Conservation (phyloP, 2,888 invertebrate genomes). For the Tubulanus polymorphus region DNA sequence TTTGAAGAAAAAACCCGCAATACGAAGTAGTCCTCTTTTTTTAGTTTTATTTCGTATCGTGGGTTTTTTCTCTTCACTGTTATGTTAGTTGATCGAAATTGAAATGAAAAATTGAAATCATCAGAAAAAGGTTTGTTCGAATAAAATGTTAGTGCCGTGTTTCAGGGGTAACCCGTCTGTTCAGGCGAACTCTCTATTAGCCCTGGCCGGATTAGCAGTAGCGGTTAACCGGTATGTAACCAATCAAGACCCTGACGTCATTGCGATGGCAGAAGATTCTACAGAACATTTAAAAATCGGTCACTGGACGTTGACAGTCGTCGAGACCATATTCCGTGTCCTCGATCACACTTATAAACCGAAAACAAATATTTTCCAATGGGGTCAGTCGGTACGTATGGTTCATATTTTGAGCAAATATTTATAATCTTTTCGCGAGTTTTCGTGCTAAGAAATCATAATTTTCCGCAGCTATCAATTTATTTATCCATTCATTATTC, state of each 20-base stretch:
- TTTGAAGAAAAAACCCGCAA: too few relatives aligned
- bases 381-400: too few relatives aligned
- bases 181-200: constrained; percentile 41
- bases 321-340: constrained; percentile 37
- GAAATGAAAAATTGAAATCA: too few relatives aligned
- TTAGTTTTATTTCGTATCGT: not conserved
- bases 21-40: not conserved
- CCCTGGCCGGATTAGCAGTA: constrained; percentile 33
- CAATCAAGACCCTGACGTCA: constrained; percentile 24
- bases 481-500: too few relatives aligned
- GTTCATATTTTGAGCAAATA: too few relatives aligned
- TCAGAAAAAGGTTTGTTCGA: too few relatives aligned
- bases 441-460: too few relatives aligned
- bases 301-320: constrained; percentile 38
- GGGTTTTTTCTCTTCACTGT: too few relatives aligned
- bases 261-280: constrained; percentile 23
- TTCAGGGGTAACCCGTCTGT: constrained; percentile 36
- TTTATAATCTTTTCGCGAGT: too few relatives aligned
- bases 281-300: constrained; percentile 34
- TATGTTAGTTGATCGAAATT: too few relatives aligned
- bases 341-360: constrained; percentile 36
- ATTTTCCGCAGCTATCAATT: too few relatives aligned
- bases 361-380: too few relatives aligned
- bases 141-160: not conserved
- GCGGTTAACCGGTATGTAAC: constrained; percentile 27